Evolutionary conservation across 2,888 invertebrate genomes (phyloP), one percentile per base, ranked within the genome.

Genomic region (Megaustenia siamemsis): DNA sequence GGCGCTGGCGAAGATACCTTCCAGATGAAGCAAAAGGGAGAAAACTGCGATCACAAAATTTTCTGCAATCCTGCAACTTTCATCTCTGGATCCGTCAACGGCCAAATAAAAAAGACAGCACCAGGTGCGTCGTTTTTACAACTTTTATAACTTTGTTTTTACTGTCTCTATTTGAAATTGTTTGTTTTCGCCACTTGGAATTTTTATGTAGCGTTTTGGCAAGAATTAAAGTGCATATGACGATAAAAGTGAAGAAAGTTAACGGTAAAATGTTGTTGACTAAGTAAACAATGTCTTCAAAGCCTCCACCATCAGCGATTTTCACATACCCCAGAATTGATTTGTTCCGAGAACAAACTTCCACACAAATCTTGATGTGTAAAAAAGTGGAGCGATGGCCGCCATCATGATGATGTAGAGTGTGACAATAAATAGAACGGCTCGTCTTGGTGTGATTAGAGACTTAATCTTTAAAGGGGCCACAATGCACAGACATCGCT

Each of bases 191-290:
- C 76, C 76, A 76, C 56, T 53, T 76, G 18, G 76, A 35, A 15
- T 76, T 49, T 4, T 35, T 76, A 4, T 24, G 49, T 35, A 76
- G 38, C 24, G 49, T 12, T 24, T 35, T 49, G n/a, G 35, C 35
- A 28, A 76, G 56, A 38, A 76, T 53, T 8, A 2, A 12, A 5
- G 76, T 76, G 38, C 76, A 76, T 1, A 15, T n/a, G 49, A 76
- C 76, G 56, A 76, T 56, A 8, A 76, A 15, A 15, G 28, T 32
- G n/a, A 76, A 76, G 53, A 56, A 49, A 24, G 12, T 24, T n/a
- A 56, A n/a, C 24, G 76, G 76, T 56, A 76, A 53, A 38, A 76
- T 15, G n/a, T 76, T 76, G 56, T 76, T 76, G 4, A 76, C 28
- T 8, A 56, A 35, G n/a, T 38, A 76, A 18, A 49, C 49, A 21